phyloP scores from a whole-genome alignment of 2,888 invertebrate genomes.

The Tiphia femorata region DNA sequence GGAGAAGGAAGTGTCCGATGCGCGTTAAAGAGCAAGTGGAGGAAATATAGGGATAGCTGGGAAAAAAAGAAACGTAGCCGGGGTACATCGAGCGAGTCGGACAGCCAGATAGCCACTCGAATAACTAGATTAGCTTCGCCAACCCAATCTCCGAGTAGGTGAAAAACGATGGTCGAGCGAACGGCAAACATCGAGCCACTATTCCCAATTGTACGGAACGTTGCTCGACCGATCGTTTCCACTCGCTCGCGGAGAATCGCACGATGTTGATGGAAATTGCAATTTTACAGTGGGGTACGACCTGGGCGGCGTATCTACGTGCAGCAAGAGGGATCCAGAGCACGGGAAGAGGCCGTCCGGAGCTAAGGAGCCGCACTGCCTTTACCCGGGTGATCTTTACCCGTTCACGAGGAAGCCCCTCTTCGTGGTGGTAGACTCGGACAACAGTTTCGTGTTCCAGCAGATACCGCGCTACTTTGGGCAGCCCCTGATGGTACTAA shows the following conservation, averaged over 20 bases:
- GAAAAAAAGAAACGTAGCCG: no score
- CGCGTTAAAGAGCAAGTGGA: no score
- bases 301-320: conserved; percentile 90
- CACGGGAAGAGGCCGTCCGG: conserved; percentile 65
- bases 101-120: no score
- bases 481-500: conserved; percentile 91
- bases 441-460: conserved; percentile 93
- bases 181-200: no score
- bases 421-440: conserved; percentile 94
- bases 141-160: no score
- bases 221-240: no score
- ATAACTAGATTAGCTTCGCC: no score
- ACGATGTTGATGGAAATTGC: conserved; percentile 49
- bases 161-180: no score
- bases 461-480: conserved; percentile 93
- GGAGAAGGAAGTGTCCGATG: no score
- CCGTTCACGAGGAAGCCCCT: conserved; percentile 93
- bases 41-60: no score
- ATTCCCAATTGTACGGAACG: not conserved
- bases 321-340: conserved; percentile 84
- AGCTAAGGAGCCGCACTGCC: conserved; percentile 80
- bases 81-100: no score
- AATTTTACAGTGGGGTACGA: conserved; percentile 83
- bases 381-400: conserved; percentile 94
- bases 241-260: conserved; percentile 33